Evolutionary conservation across 2,888 invertebrate species (phyloP).

Genomic region (Argyra leucocephala): DNA sequence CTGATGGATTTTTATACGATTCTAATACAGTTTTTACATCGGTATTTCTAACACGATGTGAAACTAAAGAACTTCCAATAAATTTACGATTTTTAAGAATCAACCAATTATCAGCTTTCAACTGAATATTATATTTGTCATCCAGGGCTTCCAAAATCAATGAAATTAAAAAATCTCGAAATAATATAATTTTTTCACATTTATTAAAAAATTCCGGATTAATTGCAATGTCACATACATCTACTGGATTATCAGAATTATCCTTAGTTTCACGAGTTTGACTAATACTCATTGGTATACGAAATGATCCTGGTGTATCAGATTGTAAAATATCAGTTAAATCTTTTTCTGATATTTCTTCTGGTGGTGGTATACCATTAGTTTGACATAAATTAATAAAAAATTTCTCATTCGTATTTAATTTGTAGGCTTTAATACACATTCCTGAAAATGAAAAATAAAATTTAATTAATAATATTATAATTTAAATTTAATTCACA

Average conservation of each 20-base stretch:
- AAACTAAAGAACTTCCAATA: slow-evolving; percentile 62
- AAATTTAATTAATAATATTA: too few species aligned
- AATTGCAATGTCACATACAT: slow-evolving; percentile 75
- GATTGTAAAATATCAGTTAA: slow-evolving; percentile 57
- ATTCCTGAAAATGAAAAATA: slow-evolving; percentile 49
- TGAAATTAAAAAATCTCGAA: slow-evolving; percentile 69
- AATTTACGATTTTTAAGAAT: slow-evolving; percentile 64
- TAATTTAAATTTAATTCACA: too few species aligned
- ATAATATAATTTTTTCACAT: slow-evolving; percentile 58
- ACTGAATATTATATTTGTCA: slow-evolving; percentile 64
- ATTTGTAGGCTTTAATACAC: slow-evolving; percentile 65
- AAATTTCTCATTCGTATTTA: slow-evolving; percentile 57
- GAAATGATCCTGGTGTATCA: slow-evolving; percentile 59
- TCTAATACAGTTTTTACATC: slow-evolving; percentile 48
- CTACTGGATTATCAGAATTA: slow-evolving; percentile 62
- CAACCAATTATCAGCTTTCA: slow-evolving; percentile 56
- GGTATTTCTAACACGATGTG: slow-evolving; percentile 64
- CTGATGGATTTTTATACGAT: slow-evolving; percentile 28
- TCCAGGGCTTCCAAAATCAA: slow-evolving; percentile 70
- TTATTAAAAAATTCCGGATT: slow-evolving; percentile 68
- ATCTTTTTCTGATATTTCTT: slow-evolving; percentile 61
- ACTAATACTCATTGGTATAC: slow-evolving; percentile 86
- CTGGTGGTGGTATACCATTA: slow-evolving; percentile 62
- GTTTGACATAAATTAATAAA: slow-evolving; percentile 82
- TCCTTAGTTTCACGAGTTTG: slow-evolving; percentile 68